Conservation (phyloP, 2,797 vertebrate species). For the Ambastaia sidthimunki region DNA sequence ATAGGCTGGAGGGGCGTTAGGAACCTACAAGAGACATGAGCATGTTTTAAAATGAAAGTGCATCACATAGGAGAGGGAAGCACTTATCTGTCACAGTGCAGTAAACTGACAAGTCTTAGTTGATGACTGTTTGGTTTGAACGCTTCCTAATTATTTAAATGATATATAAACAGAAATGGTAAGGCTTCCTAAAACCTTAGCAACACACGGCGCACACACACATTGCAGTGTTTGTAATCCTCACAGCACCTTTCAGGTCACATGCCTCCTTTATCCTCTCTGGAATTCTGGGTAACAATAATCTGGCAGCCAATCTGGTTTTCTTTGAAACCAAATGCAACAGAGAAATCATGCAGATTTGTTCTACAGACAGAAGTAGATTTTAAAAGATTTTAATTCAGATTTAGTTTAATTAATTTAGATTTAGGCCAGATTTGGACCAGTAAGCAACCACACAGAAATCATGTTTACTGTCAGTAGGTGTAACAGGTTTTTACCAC, state of each 20-base stretch:
- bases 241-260: conserved; percentile 57
- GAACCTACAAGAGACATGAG: conserved; percentile 74
- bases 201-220: neutral
- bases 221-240: conserved; percentile 43
- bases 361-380: neutral
- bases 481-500: conserved; percentile 72
- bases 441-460: neutral
- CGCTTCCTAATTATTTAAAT: no score
- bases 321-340: conserved; percentile 10
- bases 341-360: no score
- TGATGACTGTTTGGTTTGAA: no score
- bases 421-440: no score
- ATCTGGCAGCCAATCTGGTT: neutral
- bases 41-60: neutral
- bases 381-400: no score
- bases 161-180: neutral
- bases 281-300: conserved; percentile 23
- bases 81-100: no score
- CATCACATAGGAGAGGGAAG: no score
- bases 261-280: conserved; percentile 52
- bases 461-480: no score
- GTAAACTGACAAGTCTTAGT: no score
- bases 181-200: neutral
- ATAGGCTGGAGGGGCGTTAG: conserved; percentile 92
- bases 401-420: no score